Evolutionary conservation across 2,888 invertebrate species (phyloP), one percentile per base, ranked within the genome.

Genomic region (Cryptus armator): DNA sequence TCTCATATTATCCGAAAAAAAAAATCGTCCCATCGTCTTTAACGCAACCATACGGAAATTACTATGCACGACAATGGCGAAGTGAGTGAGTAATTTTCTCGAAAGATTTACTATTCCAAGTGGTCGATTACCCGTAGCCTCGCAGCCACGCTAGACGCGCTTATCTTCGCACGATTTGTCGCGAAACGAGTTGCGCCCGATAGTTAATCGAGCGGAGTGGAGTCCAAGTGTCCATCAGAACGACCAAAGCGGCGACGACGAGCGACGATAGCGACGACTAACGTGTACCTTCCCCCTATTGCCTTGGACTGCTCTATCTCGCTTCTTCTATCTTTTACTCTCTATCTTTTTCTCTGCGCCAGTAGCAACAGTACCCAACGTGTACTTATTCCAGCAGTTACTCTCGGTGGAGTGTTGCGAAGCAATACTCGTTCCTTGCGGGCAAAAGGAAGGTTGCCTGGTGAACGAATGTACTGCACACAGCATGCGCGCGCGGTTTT

Each of bases 401-500:
- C 85, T 80, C 85, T 75, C 79, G 85, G 71, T 56, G 71, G 75
- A 46, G 71, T 46, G 43, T 37, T 48, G 68, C 75, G 71, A 72
- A 76, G 78, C 85, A 80, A 85, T 85, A 80, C 82, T 59, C 82
- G 75, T 79, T 72, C 37, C 67, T 68, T 62, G n/a, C n/a, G 43
- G 37, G 44, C 51, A 24, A 29, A 48, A 51, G 29, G 51, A n/a
- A 44, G 37, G 37, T 9, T 37, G 37, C 16, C 37, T 19, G 66
- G 62, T 59, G 32, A 43, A 64, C 71, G 19, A 79, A 71, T 51
- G 53, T 70, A 66, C 81, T 67, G 56, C 79, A 44, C 62, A 62
- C 62, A 32, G 62, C 72, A 48, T 67, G 81, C 81, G 67, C 81
- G 86, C 84, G 84, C 86, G 87, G 88, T 89, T 88, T 89, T 86